A percentile compares a stretch with the other conserved stretches of the same genome.
These are phyloP conservation scores for Idris sp. DNA, from an alignment of 1,140 invertebrate genomes.

Conservation along the genomic window DNA sequence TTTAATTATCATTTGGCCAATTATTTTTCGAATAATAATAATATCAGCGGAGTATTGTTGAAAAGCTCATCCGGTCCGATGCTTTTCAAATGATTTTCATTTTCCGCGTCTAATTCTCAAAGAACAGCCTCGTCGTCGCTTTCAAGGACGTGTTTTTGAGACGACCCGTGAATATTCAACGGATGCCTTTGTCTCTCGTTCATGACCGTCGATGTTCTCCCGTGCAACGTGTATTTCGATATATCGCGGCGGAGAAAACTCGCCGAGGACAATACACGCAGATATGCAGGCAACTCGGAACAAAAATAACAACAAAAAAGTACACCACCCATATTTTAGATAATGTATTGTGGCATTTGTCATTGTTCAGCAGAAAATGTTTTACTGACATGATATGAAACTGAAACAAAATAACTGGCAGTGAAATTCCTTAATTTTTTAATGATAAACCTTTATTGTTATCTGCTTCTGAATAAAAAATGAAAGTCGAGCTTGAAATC, in stretches of 20 bases:
- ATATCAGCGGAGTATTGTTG: constrained; percentile 32
- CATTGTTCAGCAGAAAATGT: constrained; percentile 11
- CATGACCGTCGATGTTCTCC: constrained; percentile 50
- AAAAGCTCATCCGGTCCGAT: constrained; percentile 28
- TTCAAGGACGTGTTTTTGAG: constrained; percentile 53
- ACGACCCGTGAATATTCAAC: constrained; percentile 61
- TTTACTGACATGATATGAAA: constrained; percentile 3
- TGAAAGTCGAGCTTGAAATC: too few species aligned
- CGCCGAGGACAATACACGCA: constrained; percentile 48
- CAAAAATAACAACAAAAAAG: too few species aligned
- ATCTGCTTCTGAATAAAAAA: too few species aligned
- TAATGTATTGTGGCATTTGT: constrained; percentile 30
- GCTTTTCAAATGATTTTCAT: constrained; percentile 54
- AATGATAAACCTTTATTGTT: too few species aligned
- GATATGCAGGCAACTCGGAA: constrained; percentile 25
- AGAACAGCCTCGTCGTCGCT: constrained; percentile 20
- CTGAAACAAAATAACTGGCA: constrained; percentile 21
- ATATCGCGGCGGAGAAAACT: constrained; percentile 54
- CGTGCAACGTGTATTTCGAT: constrained; percentile 32
- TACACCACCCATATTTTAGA: constrained; percentile 34
- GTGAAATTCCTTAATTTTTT: too few species aligned
- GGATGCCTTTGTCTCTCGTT: constrained; percentile 54
- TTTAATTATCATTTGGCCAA: constrained; percentile 50
- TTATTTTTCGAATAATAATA: constrained; percentile 56
- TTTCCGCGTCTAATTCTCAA: constrained; percentile 48